A percentile compares a stretch with the other conserved stretches of the same genome.
Conservation (phyloP, 2,888 invertebrate genomes). For the Quadroppia sp. region DNA sequence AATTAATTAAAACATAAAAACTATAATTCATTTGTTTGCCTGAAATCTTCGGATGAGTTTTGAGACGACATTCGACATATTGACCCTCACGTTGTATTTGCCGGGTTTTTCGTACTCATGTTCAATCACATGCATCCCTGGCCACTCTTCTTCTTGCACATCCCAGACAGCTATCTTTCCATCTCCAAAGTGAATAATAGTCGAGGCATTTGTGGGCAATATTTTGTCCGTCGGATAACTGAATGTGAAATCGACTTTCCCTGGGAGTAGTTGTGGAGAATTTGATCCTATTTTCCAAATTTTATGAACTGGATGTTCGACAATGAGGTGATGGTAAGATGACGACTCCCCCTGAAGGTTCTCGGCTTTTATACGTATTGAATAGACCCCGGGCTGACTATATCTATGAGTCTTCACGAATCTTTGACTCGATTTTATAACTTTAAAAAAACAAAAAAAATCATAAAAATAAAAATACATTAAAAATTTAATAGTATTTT, state of each 20-base stretch:
- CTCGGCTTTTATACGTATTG: slow-evolving; percentile 45
- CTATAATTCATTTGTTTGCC: neutral
- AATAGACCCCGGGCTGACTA: slow-evolving; percentile 47
- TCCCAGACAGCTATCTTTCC: slow-evolving; percentile 46
- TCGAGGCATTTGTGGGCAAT: slow-evolving; percentile 48
- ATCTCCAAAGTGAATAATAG: slow-evolving; percentile 48
- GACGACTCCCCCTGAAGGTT: slow-evolving; percentile 46
- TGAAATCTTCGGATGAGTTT: slow-evolving; percentile 43
- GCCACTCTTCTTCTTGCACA: slow-evolving; percentile 46
- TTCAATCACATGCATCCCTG: slow-evolving; percentile 43
- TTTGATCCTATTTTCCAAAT: slow-evolving; percentile 46
- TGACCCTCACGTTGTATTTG: slow-evolving; percentile 46
- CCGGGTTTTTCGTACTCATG: slow-evolving; percentile 48
- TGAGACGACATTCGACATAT: slow-evolving; percentile 47
- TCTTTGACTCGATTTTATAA: slow-evolving; percentile 42
- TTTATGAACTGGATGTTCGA: slow-evolving; percentile 46
- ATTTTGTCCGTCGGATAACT: slow-evolving; percentile 46
- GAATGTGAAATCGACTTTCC: slow-evolving; percentile 45
- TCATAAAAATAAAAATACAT: too few species aligned
- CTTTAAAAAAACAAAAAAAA: too few species aligned
- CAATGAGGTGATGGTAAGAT: slow-evolving; percentile 44
- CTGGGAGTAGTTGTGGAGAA: slow-evolving; percentile 48
- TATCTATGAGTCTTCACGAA: slow-evolving; percentile 46
- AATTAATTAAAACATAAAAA: neutral
- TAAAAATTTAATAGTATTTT: too few species aligned